Percentiles rank a stretch among this genome's conserved stretches.
phyloP scores from a whole-genome alignment of 2,113 vertebrate species.

The Notarius quadriscutis region DNA sequence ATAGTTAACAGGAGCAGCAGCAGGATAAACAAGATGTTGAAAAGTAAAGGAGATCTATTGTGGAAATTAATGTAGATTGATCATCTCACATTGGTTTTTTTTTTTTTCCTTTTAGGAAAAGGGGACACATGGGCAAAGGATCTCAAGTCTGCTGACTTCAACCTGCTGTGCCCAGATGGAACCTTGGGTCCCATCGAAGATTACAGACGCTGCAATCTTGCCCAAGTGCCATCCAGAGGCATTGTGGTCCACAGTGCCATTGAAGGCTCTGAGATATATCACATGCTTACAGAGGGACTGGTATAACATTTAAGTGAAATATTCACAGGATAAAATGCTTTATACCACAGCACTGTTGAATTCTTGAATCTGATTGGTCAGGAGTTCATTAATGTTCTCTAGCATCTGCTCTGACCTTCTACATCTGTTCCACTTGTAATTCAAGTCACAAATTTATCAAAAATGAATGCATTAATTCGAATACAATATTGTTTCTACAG shows the following conservation, averaged over 20 bases:
- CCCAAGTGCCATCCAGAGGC: constrained; percentile 79
- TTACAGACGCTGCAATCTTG: constrained; percentile 83
- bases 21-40: background rate
- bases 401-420: background rate
- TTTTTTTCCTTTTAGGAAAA: constrained; percentile 63
- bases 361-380: background rate
- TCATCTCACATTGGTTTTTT: background rate
- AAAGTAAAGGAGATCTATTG: background rate
- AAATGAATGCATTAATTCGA: background rate
- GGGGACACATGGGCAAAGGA: constrained; percentile 69
- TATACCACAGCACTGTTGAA: background rate
- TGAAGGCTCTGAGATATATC: constrained; percentile 73
- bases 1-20: background rate
- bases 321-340: background rate
- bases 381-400: background rate
- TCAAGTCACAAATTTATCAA: background rate
- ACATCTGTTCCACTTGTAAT: background rate
- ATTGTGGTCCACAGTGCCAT: constrained; percentile 75
- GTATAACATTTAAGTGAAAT: constrained; percentile 67
- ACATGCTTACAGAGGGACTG: constrained; percentile 80
- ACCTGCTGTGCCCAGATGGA: constrained; percentile 85
- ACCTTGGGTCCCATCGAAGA: constrained; percentile 67
- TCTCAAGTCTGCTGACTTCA: constrained; percentile 75
- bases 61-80: background rate
- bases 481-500: background rate